Conservation (phyloP, 2,113 vertebrate genomes). For the Spilogale gracilis region DNA sequence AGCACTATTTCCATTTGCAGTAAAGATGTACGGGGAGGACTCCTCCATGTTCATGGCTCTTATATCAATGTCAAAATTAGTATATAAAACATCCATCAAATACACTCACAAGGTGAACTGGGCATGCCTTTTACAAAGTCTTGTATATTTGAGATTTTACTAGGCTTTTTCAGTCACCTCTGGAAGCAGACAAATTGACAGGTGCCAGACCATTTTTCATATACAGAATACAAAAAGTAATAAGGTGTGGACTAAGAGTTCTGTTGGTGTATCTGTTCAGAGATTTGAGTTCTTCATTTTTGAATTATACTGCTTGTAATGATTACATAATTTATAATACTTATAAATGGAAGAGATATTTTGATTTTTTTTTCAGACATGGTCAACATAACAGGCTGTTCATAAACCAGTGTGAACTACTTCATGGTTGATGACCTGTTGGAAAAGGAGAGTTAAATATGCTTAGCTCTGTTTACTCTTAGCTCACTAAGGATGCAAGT, state of each 20-base stretch:
- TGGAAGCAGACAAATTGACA: slow-evolving; percentile 67
- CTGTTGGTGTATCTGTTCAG: not conserved
- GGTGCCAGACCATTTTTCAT: slow-evolving; percentile 43
- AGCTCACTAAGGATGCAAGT: not conserved
- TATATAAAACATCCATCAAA: slow-evolving; percentile 85
- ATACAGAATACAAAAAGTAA: not conserved
- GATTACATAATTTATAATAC: no score
- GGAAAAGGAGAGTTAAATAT: not conserved
- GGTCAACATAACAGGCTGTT: not conserved
- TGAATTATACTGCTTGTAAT: not conserved
- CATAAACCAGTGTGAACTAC: not conserved
- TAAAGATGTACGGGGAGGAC: slow-evolving; percentile 70
- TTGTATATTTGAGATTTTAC: slow-evolving; percentile 65
- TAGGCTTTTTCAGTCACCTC: slow-evolving; percentile 68
- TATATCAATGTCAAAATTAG: slow-evolving; percentile 86
- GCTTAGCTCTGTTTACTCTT: not conserved
- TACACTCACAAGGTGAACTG: slow-evolving; percentile 74
- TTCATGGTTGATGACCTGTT: not conserved
- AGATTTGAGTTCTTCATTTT: slow-evolving; percentile 24
- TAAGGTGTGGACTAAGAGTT: slow-evolving; percentile 22
- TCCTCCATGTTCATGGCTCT: slow-evolving; percentile 59
- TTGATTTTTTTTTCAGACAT: not conserved
- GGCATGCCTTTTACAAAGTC: slow-evolving; percentile 79
- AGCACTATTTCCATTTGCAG: slow-evolving; percentile 75
- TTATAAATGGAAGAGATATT: not conserved